These are phyloP conservation scores for Myiothlypis coronata DNA, from an alignment of 2,797 vertebrate genomes.

Conservation along the genomic window DNA sequence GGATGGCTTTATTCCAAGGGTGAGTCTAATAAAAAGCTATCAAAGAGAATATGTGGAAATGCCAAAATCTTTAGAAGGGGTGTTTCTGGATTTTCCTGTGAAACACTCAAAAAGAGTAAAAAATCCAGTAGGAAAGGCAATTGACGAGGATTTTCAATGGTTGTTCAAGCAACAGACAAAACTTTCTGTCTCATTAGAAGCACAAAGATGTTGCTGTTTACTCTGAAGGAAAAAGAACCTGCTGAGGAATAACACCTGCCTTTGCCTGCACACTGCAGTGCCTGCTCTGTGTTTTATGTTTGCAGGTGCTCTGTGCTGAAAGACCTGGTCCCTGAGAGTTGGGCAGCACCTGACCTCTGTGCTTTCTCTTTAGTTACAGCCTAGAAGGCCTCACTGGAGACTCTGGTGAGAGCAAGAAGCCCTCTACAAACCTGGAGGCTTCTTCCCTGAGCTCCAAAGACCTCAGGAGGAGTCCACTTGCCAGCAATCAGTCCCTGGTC, in stretches of 20 bases:
- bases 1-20: not conserved
- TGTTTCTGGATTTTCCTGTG: not conserved
- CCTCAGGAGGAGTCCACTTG: conserved; percentile 63
- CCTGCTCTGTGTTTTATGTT: not conserved
- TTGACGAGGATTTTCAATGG: not conserved
- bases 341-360: not conserved
- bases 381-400: conserved; percentile 88
- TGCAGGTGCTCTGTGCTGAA: not conserved
- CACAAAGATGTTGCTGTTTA: not conserved
- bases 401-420: conserved; percentile 73
- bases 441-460: conserved; percentile 66
- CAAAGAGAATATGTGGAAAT: not conserved
- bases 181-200: not conserved
- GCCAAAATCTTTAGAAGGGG: not conserved
- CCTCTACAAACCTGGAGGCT: conserved; percentile 62
- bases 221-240: not conserved
- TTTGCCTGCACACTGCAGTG: not conserved
- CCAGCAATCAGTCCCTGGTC: conserved; percentile 82
- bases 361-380: conserved; percentile 86
- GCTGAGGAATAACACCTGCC: not conserved
- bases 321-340: not conserved
- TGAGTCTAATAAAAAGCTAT: not conserved
- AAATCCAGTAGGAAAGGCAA: not conserved
- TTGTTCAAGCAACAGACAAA: not conserved
- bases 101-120: not conserved